Percentiles rank a stretch among this genome's conserved stretches.
Evolutionary conservation across 2,888 invertebrate genomes (phyloP).

Genomic region (Lacanobia wlatinum): DNA sequence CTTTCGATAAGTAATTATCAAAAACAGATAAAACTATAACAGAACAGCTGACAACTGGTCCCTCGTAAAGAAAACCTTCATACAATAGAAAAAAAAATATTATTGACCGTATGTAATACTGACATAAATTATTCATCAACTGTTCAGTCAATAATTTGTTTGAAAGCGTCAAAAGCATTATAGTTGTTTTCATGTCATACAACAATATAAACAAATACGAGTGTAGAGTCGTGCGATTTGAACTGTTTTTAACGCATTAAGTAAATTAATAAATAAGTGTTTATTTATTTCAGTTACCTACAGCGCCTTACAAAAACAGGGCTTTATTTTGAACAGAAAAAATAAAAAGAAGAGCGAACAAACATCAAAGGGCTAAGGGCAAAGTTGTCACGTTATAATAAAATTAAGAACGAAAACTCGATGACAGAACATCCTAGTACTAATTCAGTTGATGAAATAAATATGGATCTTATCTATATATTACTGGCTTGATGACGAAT

Average conservation of each 20-base stretch:
- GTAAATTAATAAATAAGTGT: too few species aligned
- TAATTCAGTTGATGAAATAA: neutral
- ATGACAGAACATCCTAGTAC: neutral
- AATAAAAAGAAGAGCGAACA: neutral
- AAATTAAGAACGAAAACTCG: neutral
- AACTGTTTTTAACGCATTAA: too few species aligned
- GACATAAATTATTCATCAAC: too few species aligned
- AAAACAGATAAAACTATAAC: constrained; percentile 9
- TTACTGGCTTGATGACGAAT: constrained; percentile 13
- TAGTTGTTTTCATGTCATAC: too few species aligned
- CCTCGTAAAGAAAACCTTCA: neutral
- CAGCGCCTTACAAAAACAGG: neutral
- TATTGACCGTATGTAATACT: neutral
- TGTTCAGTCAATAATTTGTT: too few species aligned
- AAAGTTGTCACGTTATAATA: constrained; percentile 27
- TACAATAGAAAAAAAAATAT: neutral
- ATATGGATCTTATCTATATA: neutral
- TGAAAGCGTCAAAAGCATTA: too few species aligned
- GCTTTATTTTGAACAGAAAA: neutral
- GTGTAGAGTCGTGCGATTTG: too few species aligned
- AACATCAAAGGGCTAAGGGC: neutral
- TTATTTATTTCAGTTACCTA: too few species aligned
- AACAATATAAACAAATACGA: too few species aligned
- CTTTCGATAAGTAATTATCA: constrained; percentile 21
- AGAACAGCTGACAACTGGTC: neutral